phyloP scores from a whole-genome alignment of 1,140 invertebrate species.

The Caenorhabditis tropicalis region DNA sequence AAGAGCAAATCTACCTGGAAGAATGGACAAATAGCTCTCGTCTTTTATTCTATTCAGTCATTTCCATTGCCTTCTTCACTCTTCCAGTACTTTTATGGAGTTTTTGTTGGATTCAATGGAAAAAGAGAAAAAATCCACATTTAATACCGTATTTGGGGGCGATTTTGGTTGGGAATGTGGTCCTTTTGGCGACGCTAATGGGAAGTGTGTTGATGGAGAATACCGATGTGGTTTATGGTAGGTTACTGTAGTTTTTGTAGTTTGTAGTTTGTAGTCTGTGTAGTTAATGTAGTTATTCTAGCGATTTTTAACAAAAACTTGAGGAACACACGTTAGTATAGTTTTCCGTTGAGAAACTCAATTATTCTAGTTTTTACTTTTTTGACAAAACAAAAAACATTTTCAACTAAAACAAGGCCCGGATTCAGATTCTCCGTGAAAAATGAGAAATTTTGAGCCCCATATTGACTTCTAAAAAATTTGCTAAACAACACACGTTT shows the following conservation, averaged over 20 bases:
- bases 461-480: too few relatives aligned
- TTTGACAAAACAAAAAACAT: background rate
- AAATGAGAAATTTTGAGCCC: too few relatives aligned
- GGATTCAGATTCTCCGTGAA: background rate
- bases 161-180: background rate
- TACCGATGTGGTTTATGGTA: slow-evolving; percentile 14
- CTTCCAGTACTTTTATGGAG: background rate
- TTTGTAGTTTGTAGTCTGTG: too few relatives aligned
- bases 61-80: background rate
- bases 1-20: slow-evolving; percentile 14
- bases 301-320: too few relatives aligned
- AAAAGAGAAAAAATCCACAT: background rate
- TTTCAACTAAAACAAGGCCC: background rate
- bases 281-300: too few relatives aligned
- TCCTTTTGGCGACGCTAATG: background rate
- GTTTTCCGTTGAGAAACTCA: too few relatives aligned
- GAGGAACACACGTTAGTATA: too few relatives aligned
- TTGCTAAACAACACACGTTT: too few relatives aligned
- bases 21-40: slow-evolving; percentile 37
- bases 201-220: background rate
- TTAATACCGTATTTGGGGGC: background rate
- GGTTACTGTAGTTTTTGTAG: too few relatives aligned
- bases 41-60: background rate
- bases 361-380: background rate
- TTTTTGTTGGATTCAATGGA: background rate